These are phyloP conservation scores for Choristoneura fumiferana DNA, from an alignment of 1,140 invertebrate species.

Conservation along the genomic window DNA sequence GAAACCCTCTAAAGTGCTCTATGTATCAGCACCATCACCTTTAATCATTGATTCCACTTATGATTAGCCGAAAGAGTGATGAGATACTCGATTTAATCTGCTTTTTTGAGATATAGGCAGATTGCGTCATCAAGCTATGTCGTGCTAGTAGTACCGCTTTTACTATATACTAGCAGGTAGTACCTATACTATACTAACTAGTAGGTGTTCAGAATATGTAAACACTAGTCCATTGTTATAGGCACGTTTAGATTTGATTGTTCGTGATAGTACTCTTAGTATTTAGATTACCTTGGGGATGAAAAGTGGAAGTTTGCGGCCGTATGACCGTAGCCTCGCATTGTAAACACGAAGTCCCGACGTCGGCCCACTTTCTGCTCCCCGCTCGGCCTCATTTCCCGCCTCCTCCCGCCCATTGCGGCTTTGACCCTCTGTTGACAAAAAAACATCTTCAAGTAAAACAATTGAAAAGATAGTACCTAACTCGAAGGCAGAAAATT, in stretches of 20 bases:
- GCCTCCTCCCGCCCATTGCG: constrained; percentile 43
- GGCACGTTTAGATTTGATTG: background rate
- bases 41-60: too few species aligned
- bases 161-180: too few species aligned
- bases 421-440: constrained; percentile 45
- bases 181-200: too few species aligned
- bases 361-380: constrained; percentile 30
- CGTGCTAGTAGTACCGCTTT: too few species aligned
- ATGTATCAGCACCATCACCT: background rate
- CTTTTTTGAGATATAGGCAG: too few species aligned
- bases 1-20: too few species aligned
- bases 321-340: constrained; percentile 56
- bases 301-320: constrained; percentile 66
- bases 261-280: background rate
- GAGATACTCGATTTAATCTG: background rate
- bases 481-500: too few species aligned
- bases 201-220: too few species aligned
- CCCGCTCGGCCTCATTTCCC: constrained; percentile 29
- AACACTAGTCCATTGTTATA: too few species aligned
- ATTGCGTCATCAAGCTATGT: too few species aligned
- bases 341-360: constrained; percentile 57
- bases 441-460: background rate
- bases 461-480: too few species aligned
- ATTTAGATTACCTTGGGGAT: constrained; percentile 70
- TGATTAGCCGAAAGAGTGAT: background rate